These are phyloP conservation scores for Myotis daubentonii DNA, from an alignment of 2,797 vertebrate species.

Conservation along the genomic window DNA sequence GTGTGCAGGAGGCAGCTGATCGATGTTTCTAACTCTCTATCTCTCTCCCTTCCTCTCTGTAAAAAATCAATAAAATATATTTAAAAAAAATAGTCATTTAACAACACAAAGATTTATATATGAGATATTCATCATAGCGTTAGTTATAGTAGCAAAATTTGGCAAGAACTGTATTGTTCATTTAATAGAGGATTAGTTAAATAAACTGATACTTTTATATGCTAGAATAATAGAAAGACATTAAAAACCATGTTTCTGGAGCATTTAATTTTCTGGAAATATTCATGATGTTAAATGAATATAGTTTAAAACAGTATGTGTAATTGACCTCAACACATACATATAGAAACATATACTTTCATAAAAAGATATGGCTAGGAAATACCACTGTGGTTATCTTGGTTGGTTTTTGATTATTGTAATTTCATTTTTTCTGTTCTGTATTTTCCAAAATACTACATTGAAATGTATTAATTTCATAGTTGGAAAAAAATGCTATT, in stretches of 20 bases:
- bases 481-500: constrained; percentile 18
- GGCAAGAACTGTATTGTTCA: not conserved
- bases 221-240: not conserved
- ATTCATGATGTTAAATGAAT: constrained; percentile 22
- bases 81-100: constrained; percentile 11
- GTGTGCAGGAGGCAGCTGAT: too few species aligned
- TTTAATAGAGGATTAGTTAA: not conserved
- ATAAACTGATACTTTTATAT: constrained; percentile 1
- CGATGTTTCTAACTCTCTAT: too few species aligned
- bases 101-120: constrained; percentile 19
- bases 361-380: not conserved
- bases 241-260: constrained; percentile 9
- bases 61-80: too few species aligned
- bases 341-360: not conserved
- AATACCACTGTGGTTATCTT: constrained; percentile 7
- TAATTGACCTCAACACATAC: not conserved
- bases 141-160: not conserved
- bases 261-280: constrained; percentile 39
- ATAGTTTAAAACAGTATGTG: not conserved
- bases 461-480: constrained; percentile 14
- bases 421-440: not conserved
- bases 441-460: constrained; percentile 44
- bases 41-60: too few species aligned
- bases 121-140: not conserved
- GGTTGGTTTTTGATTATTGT: not conserved